Evolutionary conservation across 2,888 invertebrate species (phyloP), one percentile per base, ranked within the genome.

Genomic region (Tineola bisselliella): DNA sequence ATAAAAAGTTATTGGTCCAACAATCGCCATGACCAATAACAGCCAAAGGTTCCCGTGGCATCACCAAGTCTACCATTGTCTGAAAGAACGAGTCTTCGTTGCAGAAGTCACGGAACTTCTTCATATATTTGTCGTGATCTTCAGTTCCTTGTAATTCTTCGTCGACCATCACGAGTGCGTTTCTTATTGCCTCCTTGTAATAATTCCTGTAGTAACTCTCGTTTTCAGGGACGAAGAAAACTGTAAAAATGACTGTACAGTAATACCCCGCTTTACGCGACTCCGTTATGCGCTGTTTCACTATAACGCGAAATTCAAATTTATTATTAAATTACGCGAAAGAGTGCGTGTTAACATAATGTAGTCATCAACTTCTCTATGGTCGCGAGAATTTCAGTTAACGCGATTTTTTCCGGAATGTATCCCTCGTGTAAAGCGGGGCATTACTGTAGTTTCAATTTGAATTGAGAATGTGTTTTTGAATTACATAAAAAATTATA

Each of bases 11-110:
- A 68, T 93, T 93, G 0, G 91, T 92, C 92, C 92, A 93, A 69
- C 92, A 92, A 66, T 93, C 93, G 0, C 93, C 93, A 67, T 93
- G 93, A 61, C 91, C 90, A 65, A 93, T 91, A 1, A 92, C 91
- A 0, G 91, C 90, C 52, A 92, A 70, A 0, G 91, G 90, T 44
- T 92, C 91, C 65, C 87, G 86, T 0, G 90, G 87, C 1, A 88
- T 83, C 0, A 90, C 91, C 67, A 91, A 73, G 25, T 90, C 87
- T 62, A 91, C 87, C 92, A 93, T 92, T 30, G 88, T 88, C 8
- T 87, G 84, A 70, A 92, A 93, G 72, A 92, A 92, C 0, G 88
- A 87, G 0, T 90, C 88, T 66, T 90, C 89, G 44, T 87, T 87
- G 59, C 91, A 89, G 70, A 92, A 92, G 57, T 81, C 79, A 33